Conservation (phyloP, 2,113 vertebrate genomes). For the Ivindomyrus marchei region DNA sequence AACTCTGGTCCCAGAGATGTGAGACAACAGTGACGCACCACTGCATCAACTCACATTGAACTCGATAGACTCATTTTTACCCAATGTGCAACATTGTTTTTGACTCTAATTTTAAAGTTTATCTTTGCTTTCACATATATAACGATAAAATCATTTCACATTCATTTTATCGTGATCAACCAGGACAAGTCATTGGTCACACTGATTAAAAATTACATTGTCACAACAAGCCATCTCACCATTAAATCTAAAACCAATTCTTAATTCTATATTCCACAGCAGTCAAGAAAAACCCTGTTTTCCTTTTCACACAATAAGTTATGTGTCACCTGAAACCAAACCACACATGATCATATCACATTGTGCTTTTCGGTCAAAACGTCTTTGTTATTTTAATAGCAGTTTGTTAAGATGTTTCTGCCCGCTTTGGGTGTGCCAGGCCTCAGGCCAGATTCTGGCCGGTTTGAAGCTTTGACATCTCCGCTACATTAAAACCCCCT, state of each 20-base stretch:
- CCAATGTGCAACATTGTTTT: not conserved
- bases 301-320: not conserved
- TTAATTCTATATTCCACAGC: not conserved
- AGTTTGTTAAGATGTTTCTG: not conserved
- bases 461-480: not conserved
- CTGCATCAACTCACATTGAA: not conserved
- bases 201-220: not conserved
- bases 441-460: not conserved
- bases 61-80: not conserved
- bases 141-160: not conserved
- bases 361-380: not conserved
- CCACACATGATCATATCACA: not conserved
- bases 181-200: not conserved
- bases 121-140: not conserved
- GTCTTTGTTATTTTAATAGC: not conserved
- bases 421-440: not conserved
- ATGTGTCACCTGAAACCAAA: constrained; percentile 2
- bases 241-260: not conserved
- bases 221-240: not conserved
- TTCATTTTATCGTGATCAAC: not conserved
- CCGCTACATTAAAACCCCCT: not conserved
- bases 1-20: not conserved
- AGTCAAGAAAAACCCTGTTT: not conserved
- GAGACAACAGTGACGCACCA: not conserved
- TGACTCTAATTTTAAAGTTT: not conserved